Percentiles rank a stretch among this genome's conserved stretches.
Evolutionary conservation across 2,797 vertebrate genomes (phyloP).

Genomic region (Garrulus glandarius): DNA sequence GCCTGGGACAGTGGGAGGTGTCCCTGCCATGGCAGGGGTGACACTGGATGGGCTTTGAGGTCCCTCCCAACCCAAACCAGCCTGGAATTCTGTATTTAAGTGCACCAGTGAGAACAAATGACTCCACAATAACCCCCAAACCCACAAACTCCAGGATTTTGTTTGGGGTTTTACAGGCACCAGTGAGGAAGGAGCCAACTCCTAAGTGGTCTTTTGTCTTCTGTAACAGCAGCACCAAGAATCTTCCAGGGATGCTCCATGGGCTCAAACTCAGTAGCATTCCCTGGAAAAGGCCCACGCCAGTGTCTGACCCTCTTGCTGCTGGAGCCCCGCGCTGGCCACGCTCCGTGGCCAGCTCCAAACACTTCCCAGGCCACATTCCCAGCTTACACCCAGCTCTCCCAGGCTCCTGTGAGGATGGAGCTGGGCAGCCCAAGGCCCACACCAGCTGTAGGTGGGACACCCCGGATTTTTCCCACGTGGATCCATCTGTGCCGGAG

Average conservation of each 20-base stretch:
- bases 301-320: not conserved
- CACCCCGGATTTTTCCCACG: accelerated
- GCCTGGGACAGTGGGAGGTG: not conserved
- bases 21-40: not conserved
- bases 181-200: not conserved
- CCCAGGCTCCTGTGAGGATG: not conserved
- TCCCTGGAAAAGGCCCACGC: not conserved
- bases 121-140: not conserved
- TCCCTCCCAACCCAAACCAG: not conserved
- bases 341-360: not conserved
- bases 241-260: accelerated
- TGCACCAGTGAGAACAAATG: not conserved
- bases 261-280: not conserved
- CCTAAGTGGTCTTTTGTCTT: not conserved
- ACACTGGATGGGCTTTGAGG: not conserved
- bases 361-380: not conserved
- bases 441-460: not conserved
- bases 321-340: not conserved
- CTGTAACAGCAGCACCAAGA: not conserved
- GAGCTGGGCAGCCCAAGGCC: not conserved
- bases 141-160: not conserved
- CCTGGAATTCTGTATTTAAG: not conserved
- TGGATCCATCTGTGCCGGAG: not conserved
- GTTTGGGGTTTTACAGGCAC: no score
- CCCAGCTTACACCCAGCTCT: not conserved